phyloP scores from a whole-genome alignment of 1,140 invertebrate genomes.

The Aphaenogaster floridana region DNA sequence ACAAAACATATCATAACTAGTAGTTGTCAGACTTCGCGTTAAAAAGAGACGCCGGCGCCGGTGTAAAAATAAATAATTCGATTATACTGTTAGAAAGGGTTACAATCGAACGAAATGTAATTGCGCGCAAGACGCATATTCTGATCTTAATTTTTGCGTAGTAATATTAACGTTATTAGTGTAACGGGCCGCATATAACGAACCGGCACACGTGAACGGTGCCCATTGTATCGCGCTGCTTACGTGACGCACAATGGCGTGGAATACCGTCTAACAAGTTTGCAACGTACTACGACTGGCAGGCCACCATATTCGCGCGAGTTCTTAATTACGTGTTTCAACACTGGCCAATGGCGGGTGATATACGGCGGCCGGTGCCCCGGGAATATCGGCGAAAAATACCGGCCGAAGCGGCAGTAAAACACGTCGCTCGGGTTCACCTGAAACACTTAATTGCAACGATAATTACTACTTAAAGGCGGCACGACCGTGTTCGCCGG shows the following conservation, averaged over 20 bases:
- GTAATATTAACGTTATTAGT: conserved; percentile 72
- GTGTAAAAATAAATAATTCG: background rate
- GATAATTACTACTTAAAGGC: conserved; percentile 64
- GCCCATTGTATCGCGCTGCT: conserved; percentile 63
- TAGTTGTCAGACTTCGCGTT: background rate
- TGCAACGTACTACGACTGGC: conserved; percentile 58
- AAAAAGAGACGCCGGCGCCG: background rate
- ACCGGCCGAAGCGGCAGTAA: conserved; percentile 65
- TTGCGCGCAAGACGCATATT: conserved; percentile 4
- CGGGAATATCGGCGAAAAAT: conserved; percentile 70
- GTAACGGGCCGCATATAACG: conserved; percentile 53
- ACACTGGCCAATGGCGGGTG: conserved; percentile 66
- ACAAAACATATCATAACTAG: background rate
- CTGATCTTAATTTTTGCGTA: conserved; percentile 47
- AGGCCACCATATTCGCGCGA: conserved; percentile 76
- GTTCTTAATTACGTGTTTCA: conserved; percentile 78
- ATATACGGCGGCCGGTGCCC: conserved; percentile 64
- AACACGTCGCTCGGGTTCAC: conserved; percentile 62
- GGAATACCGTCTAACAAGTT: conserved; percentile 72
- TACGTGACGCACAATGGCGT: conserved; percentile 68
- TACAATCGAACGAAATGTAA: conserved; percentile 3
- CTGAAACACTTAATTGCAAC: conserved; percentile 64
- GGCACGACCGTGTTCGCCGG: conserved; percentile 8
- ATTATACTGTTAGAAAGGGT: background rate
- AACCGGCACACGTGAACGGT: conserved; percentile 57